phyloP scores from a whole-genome alignment of 2,113 vertebrate species.

The Percina caprodes region DNA sequence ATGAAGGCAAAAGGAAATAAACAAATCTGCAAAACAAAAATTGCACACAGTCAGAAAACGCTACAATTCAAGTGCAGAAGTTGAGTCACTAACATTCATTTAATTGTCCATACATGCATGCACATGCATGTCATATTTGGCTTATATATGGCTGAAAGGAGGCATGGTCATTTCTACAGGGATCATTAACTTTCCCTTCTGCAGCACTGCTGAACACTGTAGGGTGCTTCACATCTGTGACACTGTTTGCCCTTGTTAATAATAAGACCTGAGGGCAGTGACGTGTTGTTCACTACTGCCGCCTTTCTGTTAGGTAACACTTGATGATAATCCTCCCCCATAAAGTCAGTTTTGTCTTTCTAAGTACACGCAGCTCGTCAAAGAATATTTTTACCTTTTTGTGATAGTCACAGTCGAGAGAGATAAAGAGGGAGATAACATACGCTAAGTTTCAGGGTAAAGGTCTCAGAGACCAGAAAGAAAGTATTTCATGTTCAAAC shows the following conservation, averaged over 20 bases:
- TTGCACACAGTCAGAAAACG: not conserved
- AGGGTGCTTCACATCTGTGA: constrained; percentile 51
- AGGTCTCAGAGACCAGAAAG: not conserved
- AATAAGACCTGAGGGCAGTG: constrained; percentile 28
- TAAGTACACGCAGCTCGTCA: not conserved
- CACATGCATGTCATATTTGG: not conserved
- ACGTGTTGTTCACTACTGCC: constrained; percentile 14
- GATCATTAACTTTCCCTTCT: constrained; percentile 31
- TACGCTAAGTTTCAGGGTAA: not conserved
- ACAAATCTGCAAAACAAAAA: not conserved
- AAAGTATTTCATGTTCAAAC: not conserved
- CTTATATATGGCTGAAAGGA: constrained; percentile 5
- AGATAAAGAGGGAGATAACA: not conserved
- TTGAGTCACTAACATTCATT: not conserved
- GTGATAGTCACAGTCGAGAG: not conserved
- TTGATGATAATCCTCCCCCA: constrained; percentile 22
- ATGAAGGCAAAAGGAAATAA: constrained; percentile 17
- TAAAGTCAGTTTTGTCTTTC: constrained; percentile 30
- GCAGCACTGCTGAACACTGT: constrained; percentile 33
- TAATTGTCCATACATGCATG: not conserved
- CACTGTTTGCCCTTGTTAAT: constrained; percentile 43
- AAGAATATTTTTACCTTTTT: constrained; percentile 22
- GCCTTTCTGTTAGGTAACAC: constrained; percentile 38
- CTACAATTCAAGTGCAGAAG: not conserved
- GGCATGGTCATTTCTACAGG: constrained; percentile 14